phyloP scores from a whole-genome alignment of 2,888 invertebrate genomes.

The Harpalus rubripes region DNA sequence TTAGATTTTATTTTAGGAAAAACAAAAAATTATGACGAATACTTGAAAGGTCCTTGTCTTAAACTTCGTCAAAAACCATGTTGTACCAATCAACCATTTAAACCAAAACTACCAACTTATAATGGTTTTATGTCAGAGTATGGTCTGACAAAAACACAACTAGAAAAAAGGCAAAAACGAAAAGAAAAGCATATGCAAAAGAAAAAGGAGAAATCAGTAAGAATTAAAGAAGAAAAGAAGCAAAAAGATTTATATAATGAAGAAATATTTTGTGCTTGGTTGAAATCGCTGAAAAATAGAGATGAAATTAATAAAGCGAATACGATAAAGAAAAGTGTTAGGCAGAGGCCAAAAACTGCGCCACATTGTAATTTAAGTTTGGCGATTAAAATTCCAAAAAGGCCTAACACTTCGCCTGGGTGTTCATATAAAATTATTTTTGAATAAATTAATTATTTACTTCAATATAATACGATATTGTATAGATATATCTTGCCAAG shows the following conservation, averaged over 20 bases:
- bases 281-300: slow-evolving; percentile 75
- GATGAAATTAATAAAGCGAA: slow-evolving; percentile 61
- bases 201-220: slow-evolving; percentile 73
- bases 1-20: slow-evolving; percentile 73
- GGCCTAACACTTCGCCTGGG: slow-evolving; percentile 31
- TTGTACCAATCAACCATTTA: slow-evolving; percentile 75
- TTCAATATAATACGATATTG: too few relatives aligned
- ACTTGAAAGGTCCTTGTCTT: slow-evolving; percentile 73
- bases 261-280: slow-evolving; percentile 79
- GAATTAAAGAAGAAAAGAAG: slow-evolving; percentile 76
- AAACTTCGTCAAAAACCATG: slow-evolving; percentile 75
- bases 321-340: slow-evolving; percentile 3
- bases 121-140: slow-evolving; percentile 80
- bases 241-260: slow-evolving; percentile 79
- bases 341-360: slow-evolving; percentile 46
- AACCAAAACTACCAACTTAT: slow-evolving; percentile 77
- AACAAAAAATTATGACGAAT: slow-evolving; percentile 73
- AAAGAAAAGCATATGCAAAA: slow-evolving; percentile 74
- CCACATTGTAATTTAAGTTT: slow-evolving; percentile 46
- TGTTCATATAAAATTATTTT: slow-evolving; percentile 40
- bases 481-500: too few relatives aligned
- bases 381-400: slow-evolving; percentile 38
- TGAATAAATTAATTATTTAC: background rate
- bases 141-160: slow-evolving; percentile 78
- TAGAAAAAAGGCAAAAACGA: slow-evolving; percentile 76